Evolutionary conservation across 2,113 vertebrate genomes (phyloP).

Genomic region (Ochotona princeps): DNA sequence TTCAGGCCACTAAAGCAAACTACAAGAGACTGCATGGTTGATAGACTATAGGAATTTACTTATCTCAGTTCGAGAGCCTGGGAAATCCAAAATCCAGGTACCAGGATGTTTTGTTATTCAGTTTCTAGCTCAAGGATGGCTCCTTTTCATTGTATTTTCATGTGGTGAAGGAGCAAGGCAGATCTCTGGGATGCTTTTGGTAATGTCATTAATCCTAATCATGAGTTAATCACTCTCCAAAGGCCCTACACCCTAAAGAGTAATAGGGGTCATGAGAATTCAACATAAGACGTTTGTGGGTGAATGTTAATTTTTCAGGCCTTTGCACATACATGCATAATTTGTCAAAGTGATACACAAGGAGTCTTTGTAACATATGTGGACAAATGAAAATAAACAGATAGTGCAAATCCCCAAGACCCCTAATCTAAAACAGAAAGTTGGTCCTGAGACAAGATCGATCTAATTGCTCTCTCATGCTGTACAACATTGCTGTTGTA

Average conservation of each 20-base stretch:
- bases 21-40: accelerated
- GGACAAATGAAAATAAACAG: no score
- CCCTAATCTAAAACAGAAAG: background rate
- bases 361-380: no score
- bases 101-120: background rate
- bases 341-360: background rate
- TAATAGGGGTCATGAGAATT: background rate
- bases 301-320: background rate
- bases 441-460: background rate
- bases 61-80: background rate
- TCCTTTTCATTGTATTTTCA: background rate
- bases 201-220: background rate
- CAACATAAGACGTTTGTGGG: background rate
- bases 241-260: background rate
- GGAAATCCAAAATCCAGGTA: background rate
- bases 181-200: background rate
- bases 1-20: background rate
- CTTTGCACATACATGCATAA: background rate
- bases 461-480: background rate
- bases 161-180: background rate
- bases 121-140: background rate
- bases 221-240: background rate
- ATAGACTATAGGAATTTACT: background rate
- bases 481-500: background rate
- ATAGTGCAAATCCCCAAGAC: no score